Base-by-base conservation (phyloP, 2,113 vertebrate species). In the Rhombomys opimus region DNA sequence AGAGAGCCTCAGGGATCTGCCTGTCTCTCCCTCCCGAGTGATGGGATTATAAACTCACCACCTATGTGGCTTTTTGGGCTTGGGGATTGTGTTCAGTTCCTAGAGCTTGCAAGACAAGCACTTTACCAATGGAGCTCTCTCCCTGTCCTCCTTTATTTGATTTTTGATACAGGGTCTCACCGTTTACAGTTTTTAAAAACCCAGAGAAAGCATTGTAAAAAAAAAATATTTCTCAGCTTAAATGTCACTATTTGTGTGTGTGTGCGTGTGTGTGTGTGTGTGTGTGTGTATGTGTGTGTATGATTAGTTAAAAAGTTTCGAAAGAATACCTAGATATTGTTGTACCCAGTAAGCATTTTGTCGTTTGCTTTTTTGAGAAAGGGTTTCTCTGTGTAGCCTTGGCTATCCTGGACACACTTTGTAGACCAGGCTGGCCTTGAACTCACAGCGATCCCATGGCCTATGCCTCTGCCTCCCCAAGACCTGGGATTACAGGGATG, bases 261-360 rank as follows among this genome's bases (percentile, higher is more conserved):
- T 57, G 38, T 88, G 89, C 92, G 76, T 63, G 52, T 57, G 38
- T 88, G 89, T 94, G 76, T 63, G 52, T 57, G 38, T 88, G 89
- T 94, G 75, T 63, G 59, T 57, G 38, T 94, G 76, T 63, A 50
- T 57, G 38, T 88, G 89, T 94, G 76, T 63, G 59, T 57, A 32
- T 88, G 89, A 32, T 75, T 52, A 46, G 14, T 52, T 67, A 85
- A 81, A 72, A 27, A 22, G 46, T 93, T 78, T 38, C 9, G 52
- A 54, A 91, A 77, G 52, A 78, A 73, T 73, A 27, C 5, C 0
- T 25, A 87, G 6, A 41, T 76, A 78, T 46, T n/a, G 18, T 91
- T 46, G 73, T 57, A 76, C 72, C 73, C 27, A 87, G 38, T 59
- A 59, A 89, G 54, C 54, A 57, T 57, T 57, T 57, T 46, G 46